Evolutionary conservation across 1,140 invertebrate species (phyloP), one percentile per base, ranked within the genome.

Genomic region (Riptortus pedestris): DNA sequence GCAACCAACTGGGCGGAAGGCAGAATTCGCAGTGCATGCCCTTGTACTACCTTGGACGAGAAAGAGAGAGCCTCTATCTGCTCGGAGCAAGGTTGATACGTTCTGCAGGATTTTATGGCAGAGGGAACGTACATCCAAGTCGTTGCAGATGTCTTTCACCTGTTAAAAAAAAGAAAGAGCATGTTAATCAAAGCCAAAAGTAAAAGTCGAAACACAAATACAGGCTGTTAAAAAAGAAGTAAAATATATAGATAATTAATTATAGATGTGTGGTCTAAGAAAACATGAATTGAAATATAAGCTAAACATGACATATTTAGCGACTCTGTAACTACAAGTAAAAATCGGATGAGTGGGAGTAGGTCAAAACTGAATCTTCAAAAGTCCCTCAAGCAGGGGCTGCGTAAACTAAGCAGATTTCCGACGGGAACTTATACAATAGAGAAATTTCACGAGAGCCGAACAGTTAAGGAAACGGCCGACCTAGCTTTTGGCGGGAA

Each of bases 101-200:
- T 96, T 96, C 75, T 95, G 93, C 24, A 97, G 79, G 71, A 96
- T 97, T 77, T 97, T 97, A 78, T 96, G 91, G 73, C 93, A 96
- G 67, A 96, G 74, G 16, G 90, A 92, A 63, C 90, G 83, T 20
- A 96, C 86, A 71, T 97, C 94, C 70, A 97, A 75, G 74, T 96
- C 93, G 75, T 96, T 94, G 77, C 91, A 96, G 70, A 96, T 96
- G 74, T 96, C 93, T 77, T 96, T 95, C 61, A 91, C 86, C 87
- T 89, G 73, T 63, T 74, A 76, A 71, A 66, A 74, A 76, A 71
- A 33, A 66, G 38, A 26, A 31, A 62, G 16, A 33, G 11, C 33
- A 14, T 29, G 2, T 33, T 18, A 1, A 5, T 31, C 28, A 59
- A 16, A 28, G 26, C 2, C 18, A 55, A 24, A 22, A 5, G 26